Base-by-base conservation (phyloP, 2,888 invertebrate species). In the Caenorhabditis doughertyi region DNA sequence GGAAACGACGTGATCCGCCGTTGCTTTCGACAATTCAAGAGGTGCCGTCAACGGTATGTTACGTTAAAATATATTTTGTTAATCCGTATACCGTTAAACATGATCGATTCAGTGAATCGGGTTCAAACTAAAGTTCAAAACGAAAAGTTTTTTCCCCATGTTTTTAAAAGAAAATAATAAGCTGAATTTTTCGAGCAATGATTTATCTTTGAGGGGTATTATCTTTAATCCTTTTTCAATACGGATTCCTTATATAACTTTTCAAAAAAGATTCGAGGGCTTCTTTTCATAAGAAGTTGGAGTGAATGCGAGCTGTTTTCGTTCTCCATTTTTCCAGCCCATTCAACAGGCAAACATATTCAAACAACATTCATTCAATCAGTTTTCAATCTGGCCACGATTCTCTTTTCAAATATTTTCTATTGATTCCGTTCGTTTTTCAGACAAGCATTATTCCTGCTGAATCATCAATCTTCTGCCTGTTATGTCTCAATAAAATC, bases 1-100 rank as follows among this genome's bases (percentile, higher is more conserved):
- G 68, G 25, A 58, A 56, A 11, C 67, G 68, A 13, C 60, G 56
- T 5, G 76, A 76, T 53, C 76, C 76, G 42, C 67, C 68, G 29
- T 25, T 76, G 16, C 60, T 68, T 21, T 67, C 76, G 21, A 76
- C 76, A 5, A 76, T 76, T 60, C 49, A 49, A 56, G 76, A 76
- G 53, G 67, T 76, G 3, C 76, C 65, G 27, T 76, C 76, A n/a
- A 60, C 23, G 51, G 74, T 74, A 39, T 58, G 74, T 67, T 39
- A 42, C 32, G 47, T 60, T 44, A 53, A 64, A n/a, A 2, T 18
- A 3, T 13, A 18, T 35, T 18, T 29, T 64, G 9, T 27, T 55
- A 70, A 70, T 70, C 70, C 70, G 21, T 53, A 8, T 29, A 47
- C 11, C n/a, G n/a, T 9, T n/a, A 4, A 16, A 42, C 7, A 5